A percentile compares a stretch with the other conserved stretches of the same genome.
Conservation (phyloP, 2,888 invertebrate genomes). For the Uloborus plumipes region DNA sequence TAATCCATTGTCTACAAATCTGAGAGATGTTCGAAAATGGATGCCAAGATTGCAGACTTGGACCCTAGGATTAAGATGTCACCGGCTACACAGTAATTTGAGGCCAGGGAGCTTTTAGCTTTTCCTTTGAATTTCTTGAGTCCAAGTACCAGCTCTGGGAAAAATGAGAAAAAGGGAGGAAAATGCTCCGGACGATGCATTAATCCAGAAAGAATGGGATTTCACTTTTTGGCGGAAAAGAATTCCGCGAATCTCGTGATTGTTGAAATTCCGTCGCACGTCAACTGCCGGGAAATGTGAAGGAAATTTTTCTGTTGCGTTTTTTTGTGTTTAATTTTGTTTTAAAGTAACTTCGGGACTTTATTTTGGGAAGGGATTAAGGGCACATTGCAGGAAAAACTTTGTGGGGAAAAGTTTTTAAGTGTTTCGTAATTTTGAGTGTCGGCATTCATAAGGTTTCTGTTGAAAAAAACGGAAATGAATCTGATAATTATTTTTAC, state of each 20-base stretch:
- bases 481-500: too few species aligned
- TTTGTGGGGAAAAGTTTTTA: too few species aligned
- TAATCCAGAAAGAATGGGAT: slow-evolving; percentile 47
- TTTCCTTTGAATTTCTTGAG: neutral
- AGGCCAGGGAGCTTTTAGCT: slow-evolving; percentile 34
- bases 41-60: slow-evolving; percentile 32
- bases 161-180: too few species aligned
- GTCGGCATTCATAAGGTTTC: too few species aligned
- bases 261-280: slow-evolving; percentile 34
- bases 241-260: slow-evolving; percentile 42
- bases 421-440: too few species aligned
- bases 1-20: slow-evolving; percentile 4
- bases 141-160: too few species aligned
- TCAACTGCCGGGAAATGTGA: slow-evolving; percentile 38
- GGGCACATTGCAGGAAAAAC: too few species aligned
- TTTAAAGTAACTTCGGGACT: slow-evolving; percentile 33
- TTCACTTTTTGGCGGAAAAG: slow-evolving; percentile 20
- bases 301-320: slow-evolving; percentile 27
- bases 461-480: too few species aligned
- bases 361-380: slow-evolving; percentile 1
- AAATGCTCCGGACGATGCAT: slow-evolving; percentile 16
- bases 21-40: slow-evolving; percentile 34
- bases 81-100: slow-evolving; percentile 39
- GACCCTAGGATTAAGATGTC: slow-evolving; percentile 55
- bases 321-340: slow-evolving; percentile 14